Percentiles rank a stretch among this genome's conserved stretches.
These are phyloP conservation scores for Campoletis raptor DNA, from an alignment of 2,888 invertebrate species.

Conservation along the genomic window DNA sequence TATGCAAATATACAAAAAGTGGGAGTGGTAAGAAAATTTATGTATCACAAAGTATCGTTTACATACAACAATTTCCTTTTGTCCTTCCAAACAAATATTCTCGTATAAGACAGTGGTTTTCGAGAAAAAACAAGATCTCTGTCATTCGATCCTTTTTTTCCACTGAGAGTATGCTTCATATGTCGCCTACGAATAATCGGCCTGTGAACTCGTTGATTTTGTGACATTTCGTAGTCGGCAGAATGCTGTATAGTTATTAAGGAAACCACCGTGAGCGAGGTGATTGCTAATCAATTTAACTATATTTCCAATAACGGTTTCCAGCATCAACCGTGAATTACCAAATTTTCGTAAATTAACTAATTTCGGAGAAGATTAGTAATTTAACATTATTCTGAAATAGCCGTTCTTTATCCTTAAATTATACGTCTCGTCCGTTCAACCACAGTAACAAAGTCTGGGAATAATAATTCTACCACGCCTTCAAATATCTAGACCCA, in stretches of 20 bases:
- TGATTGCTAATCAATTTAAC: neutral
- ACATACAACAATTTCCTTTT: neutral
- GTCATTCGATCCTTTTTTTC: neutral
- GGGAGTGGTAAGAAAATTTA: neutral
- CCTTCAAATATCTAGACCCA: slow-evolving; percentile 26
- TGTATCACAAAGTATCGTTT: neutral
- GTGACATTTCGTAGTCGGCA: neutral
- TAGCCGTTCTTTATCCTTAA: neutral
- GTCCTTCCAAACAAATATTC: neutral
- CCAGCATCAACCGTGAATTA: neutral
- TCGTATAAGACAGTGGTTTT: neutral
- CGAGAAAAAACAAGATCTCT: neutral
- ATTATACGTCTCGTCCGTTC: slow-evolving; percentile 25
- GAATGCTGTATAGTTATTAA: slow-evolving; percentile 8
- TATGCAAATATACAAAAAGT: neutral
- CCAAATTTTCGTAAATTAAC: slow-evolving; percentile 17
- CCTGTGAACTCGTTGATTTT: neutral
- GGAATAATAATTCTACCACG: slow-evolving; percentile 29
- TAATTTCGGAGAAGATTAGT: slow-evolving; percentile 34
- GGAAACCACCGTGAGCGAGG: neutral
- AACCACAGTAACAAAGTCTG: neutral
- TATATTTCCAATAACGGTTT: neutral
- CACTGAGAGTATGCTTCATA: neutral
- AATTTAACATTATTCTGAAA: slow-evolving; percentile 21
- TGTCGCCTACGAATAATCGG: slow-evolving; percentile 7